These are phyloP conservation scores for Apteryx owenii DNA, from an alignment of 2,113 vertebrate species.

Conservation along the genomic window DNA sequence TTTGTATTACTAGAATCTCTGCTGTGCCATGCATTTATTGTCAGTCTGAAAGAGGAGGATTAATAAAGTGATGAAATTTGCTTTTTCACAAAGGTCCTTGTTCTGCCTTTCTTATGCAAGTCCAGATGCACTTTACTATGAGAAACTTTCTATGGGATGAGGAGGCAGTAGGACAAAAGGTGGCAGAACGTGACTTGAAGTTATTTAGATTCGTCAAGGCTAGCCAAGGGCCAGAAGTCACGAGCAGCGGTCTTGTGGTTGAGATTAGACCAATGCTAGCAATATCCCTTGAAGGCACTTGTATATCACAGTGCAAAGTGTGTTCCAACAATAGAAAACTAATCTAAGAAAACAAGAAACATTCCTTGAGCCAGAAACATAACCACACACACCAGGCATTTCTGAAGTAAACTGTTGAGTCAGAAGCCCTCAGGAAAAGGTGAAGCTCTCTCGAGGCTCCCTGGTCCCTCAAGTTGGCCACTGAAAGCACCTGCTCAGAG, in stretches of 20 bases:
- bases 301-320: background rate
- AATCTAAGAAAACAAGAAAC: background rate
- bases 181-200: background rate
- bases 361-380: accelerated
- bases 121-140: background rate
- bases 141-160: background rate
- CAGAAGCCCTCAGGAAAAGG: background rate
- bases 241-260: background rate
- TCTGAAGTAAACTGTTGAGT: background rate
- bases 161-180: background rate
- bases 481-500: background rate
- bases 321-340: background rate
- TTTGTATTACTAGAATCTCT: background rate
- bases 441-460: background rate
- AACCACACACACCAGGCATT: background rate
- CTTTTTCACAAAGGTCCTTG: background rate
- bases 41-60: background rate
- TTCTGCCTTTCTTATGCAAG: background rate
- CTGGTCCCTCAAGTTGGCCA: background rate
- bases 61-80: background rate
- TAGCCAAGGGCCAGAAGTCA: background rate
- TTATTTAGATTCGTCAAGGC: background rate
- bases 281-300: background rate
- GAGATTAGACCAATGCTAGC: background rate
- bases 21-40: background rate